Base-by-base conservation (phyloP, 2,888 invertebrate genomes). In the Xestia rhomboidea region DNA sequence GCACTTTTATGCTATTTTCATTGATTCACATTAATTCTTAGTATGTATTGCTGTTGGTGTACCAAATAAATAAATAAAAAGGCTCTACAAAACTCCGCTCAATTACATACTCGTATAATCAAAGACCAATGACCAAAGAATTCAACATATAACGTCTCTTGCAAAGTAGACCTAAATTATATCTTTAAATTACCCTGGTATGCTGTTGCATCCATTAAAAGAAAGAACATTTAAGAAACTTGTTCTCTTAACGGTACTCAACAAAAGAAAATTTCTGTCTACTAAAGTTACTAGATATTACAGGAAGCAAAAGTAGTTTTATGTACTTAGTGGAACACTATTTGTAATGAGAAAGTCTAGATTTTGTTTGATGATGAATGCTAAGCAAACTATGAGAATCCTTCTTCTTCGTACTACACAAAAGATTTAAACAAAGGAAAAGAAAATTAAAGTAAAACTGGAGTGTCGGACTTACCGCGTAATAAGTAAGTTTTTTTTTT, bases 141-240 rank as follows among this genome's bases (percentile, higher is more conserved):
- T 34, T 5, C 24, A n/a, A 18, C 38, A 62, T 71, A 21, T 63
- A 34, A 49, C 18, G 68, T 11, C 27, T 11, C 10, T 15, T 38
- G 5, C 1, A 18, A 60, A 18, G 57, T 4, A 66, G 5, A 54
- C 30, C 30, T 30, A 8, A 27, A 27, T n/a, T 0, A 30, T 41
- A 5, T 49, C 30, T 62, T 49, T 24, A 21, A 64, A 18, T 44
- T 49, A 30, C 4, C 24, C n/a, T 34, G 27, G 41, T 34, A 24
- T 57, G 1, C 54, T 41, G 15, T 15, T 66, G 38, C 46, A 66
- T 60, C 57, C 27, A 81, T 66, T 75, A 67, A 21, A 6, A 8
- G 27, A 51, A 75, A 81, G 77, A 54, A 81, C 41, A 83, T 70
- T 70, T 51, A 4, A 67, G 77, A 69, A 75, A 79, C 67, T 79